Base-by-base conservation (phyloP, 2,888 invertebrate genomes). In the Scaeva pyrastri region DNA sequence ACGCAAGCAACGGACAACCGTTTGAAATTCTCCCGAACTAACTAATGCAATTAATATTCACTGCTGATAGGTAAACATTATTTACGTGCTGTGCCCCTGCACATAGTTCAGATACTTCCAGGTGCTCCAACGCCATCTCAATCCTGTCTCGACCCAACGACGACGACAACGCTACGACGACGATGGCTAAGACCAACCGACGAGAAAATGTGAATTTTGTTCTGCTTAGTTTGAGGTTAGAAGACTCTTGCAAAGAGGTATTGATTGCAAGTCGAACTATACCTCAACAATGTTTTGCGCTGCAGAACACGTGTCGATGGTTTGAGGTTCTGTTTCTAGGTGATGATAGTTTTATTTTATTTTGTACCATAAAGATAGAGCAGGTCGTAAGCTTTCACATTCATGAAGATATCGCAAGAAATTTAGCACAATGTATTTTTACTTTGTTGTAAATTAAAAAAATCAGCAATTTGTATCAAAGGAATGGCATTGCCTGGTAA, bases 11-110 rank as follows among this genome's bases (percentile, higher is more conserved):
- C 21, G 39, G 60, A 21, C 60, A 60, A 60, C 68, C 36, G 68
- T 68, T 52, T 50, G 68, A 39, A 64, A 56, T 43, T 43, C 56
- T 78, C 76, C 66, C 39, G 52, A 60, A 64, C 86, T 87, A 89
- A 89, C 88, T 89, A 89, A 89, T 90, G 92, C 91, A 92, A 92
- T 92, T 92, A 92, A 92, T 92, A 92, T 92, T 91, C 92, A 91
- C 90, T 90, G 91, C 91, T 92, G 91, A 91, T 91, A 91, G 92
- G 90, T 91, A 90, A 90, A 91, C 92, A 92, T 92, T 91, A 92
- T 91, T 92, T 92, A 92, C 91, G 91, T 92, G 92, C 91, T 91
- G 91, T 89, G 92, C 74, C 64, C 23, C 70, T 73, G 72, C 16
- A 68, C 66, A 48, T 66, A 68, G 76, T 64, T 66, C 52, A 55